Evolutionary conservation across 2,113 vertebrate species (phyloP).

Genomic region (Gavia stellata): DNA sequence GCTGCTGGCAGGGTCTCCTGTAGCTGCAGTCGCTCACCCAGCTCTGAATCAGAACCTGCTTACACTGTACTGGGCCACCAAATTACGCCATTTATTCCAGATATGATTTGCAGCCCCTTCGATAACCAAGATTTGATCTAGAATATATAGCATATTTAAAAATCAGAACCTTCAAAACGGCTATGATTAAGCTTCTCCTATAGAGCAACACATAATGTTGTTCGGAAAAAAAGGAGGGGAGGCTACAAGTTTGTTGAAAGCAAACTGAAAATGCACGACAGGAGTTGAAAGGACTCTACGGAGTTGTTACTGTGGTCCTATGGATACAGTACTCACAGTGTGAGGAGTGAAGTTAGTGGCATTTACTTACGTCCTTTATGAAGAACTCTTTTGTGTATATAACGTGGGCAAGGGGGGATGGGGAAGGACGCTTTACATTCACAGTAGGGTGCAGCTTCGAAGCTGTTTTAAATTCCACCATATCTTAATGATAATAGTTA

Average conservation of each 20-base stretch:
- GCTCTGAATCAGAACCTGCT: not conserved
- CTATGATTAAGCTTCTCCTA: not conserved
- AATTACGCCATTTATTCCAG: not conserved
- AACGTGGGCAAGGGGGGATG: not conserved
- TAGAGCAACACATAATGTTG: not conserved
- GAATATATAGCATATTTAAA: not conserved
- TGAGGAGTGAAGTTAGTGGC: not conserved
- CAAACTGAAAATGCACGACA: not conserved
- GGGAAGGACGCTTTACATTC: not conserved
- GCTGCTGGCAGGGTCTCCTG: constrained; percentile 66
- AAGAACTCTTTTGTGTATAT: not conserved
- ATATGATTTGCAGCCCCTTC: not conserved
- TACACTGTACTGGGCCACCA: not conserved
- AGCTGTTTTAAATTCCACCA: constrained; percentile 37
- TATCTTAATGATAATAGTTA: constrained; percentile 43
- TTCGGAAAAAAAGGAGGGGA: not conserved
- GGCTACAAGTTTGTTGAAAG: not conserved
- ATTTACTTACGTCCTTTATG: not conserved
- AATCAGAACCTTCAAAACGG: not conserved
- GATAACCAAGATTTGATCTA: not conserved
- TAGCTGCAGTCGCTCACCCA: not conserved
- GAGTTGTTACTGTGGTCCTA: not conserved
- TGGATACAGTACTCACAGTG: not conserved
- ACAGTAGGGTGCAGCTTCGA: constrained; percentile 22
- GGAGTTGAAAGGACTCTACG: not conserved